A percentile compares a stretch with the other conserved stretches of the same genome.
phyloP scores from a whole-genome alignment of 2,888 invertebrate species.

The Hoplodrina ambigua region DNA sequence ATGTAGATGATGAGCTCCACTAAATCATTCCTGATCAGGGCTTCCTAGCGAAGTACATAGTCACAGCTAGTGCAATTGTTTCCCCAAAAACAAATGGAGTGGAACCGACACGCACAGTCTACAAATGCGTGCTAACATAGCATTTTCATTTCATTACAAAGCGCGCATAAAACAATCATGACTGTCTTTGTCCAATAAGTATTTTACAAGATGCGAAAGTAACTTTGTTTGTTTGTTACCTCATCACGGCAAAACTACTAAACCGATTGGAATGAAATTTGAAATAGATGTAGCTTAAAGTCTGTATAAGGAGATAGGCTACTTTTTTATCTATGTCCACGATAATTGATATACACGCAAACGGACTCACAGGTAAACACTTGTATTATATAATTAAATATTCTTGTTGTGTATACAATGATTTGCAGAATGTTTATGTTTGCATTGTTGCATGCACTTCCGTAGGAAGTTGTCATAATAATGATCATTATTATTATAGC shows the following conservation, averaged over 20 bases:
- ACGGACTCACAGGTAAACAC: too few species aligned
- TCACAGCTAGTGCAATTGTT: slow-evolving; percentile 1
- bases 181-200: too few species aligned
- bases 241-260: too few species aligned
- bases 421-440: background rate
- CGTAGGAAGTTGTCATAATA: slow-evolving; percentile 1
- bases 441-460: background rate
- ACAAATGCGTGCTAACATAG: background rate
- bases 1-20: background rate
- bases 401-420: background rate
- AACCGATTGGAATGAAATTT: too few species aligned
- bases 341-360: too few species aligned
- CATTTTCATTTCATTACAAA: background rate
- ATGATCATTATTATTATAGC: too few species aligned
- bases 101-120: slow-evolving; percentile 28
- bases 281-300: too few species aligned
- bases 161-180: too few species aligned
- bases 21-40: background rate
- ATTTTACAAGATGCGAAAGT: too few species aligned
- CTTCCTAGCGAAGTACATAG: slow-evolving; percentile 12
- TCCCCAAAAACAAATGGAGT: slow-evolving; percentile 34
- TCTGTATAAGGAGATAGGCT: too few species aligned
- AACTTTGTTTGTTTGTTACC: too few species aligned
- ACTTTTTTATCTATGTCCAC: too few species aligned
- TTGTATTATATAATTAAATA: background rate